Percentiles rank a stretch among this genome's conserved stretches.
phyloP scores from a whole-genome alignment of 2,797 vertebrate genomes.

The Acipenser oxyrinchus region DNA sequence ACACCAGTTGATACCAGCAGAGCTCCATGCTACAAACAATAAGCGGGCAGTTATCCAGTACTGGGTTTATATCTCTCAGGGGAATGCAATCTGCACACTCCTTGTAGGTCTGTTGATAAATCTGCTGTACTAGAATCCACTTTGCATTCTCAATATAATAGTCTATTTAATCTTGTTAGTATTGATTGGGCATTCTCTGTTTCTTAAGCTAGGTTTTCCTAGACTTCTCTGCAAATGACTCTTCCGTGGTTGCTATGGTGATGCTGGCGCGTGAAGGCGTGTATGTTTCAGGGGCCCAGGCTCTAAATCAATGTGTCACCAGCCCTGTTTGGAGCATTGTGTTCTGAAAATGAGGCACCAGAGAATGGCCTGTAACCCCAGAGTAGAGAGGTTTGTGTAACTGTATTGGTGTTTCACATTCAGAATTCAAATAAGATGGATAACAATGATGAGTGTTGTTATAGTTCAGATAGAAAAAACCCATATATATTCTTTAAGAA shows the following conservation, averaged over 20 bases:
- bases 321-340: conserved; percentile 30
- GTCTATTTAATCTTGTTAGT: conserved; percentile 21
- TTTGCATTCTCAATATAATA: conserved; percentile 7
- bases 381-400: conserved; percentile 16
- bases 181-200: conserved; percentile 56
- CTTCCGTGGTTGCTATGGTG: conserved; percentile 50
- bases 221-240: conserved; percentile 33
- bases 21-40: background rate
- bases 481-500: no score
- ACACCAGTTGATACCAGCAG: background rate
- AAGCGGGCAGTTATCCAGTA: background rate
- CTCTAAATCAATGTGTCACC: conserved; percentile 41
- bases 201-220: conserved; percentile 32
- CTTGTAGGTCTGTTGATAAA: background rate
- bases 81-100: conserved; percentile 1
- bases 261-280: conserved; percentile 36
- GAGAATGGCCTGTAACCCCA: conserved; percentile 19
- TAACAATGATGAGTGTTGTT: no score
- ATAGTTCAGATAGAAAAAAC: no score
- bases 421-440: background rate
- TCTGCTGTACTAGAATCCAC: background rate
- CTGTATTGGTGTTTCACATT: background rate
- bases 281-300: conserved; percentile 41
- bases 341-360: conserved; percentile 32
- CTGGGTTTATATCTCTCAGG: background rate